phyloP scores from a whole-genome alignment of 2,888 invertebrate genomes.

The Amphipoea oculea region DNA sequence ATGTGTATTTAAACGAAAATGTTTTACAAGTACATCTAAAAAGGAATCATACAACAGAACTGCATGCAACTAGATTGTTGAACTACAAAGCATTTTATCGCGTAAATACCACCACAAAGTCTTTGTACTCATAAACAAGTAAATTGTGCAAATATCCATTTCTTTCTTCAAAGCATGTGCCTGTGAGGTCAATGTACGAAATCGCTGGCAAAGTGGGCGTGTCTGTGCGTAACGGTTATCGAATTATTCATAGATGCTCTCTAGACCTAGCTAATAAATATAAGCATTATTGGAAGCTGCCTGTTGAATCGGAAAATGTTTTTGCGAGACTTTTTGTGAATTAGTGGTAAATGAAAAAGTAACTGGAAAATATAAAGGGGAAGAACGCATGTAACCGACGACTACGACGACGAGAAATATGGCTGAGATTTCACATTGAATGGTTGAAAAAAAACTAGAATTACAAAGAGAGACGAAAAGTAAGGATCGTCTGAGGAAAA shows the following conservation, averaged over 20 bases:
- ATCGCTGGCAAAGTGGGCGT: constrained; percentile 67
- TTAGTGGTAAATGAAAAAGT: background rate
- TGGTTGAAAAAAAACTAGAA: background rate
- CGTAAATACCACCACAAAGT: constrained; percentile 7
- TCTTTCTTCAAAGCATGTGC: constrained; percentile 31
- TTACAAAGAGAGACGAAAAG: background rate
- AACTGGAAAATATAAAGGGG: too few species aligned
- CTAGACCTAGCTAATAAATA: constrained; percentile 35
- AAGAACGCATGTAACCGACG: background rate
- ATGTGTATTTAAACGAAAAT: background rate
- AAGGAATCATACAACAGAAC: background rate
- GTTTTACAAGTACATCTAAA: background rate
- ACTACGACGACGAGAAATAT: background rate
- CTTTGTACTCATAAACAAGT: constrained; percentile 31
- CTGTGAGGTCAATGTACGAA: constrained; percentile 72
- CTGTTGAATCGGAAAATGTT: constrained; percentile 17
- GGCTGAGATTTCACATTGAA: too few species aligned
- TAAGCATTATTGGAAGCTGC: constrained; percentile 2
- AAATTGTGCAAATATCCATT: constrained; percentile 53
- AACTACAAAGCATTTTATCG: background rate
- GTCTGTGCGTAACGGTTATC: constrained; percentile 64
- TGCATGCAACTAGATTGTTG: background rate
- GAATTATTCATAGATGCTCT: constrained; percentile 60
- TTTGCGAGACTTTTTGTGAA: background rate
- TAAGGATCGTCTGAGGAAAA: background rate